phyloP scores from a whole-genome alignment of 2,113 vertebrate species.

The Geococcyx californianus region DNA sequence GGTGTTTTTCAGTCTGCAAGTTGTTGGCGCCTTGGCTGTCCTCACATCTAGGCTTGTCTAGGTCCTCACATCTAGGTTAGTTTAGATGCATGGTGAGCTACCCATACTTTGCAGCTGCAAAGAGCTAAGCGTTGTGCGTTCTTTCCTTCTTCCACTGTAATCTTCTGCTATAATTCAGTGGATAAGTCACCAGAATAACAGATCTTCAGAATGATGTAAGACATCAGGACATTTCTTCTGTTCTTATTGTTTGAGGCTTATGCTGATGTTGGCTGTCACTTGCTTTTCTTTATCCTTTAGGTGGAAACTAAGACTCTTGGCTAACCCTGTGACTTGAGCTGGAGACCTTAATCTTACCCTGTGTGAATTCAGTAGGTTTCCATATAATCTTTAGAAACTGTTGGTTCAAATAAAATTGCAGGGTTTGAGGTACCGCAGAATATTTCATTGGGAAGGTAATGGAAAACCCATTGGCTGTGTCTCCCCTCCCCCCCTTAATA shows the following conservation, averaged over 20 bases:
- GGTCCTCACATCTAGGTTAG: neutral
- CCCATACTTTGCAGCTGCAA: neutral
- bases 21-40: neutral
- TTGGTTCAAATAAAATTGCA: neutral
- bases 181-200: neutral
- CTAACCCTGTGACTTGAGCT: neutral
- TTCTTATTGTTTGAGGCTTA: neutral
- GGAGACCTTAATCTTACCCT: neutral
- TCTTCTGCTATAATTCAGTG: neutral
- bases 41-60: neutral
- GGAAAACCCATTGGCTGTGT: neutral
- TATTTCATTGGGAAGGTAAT: neutral
- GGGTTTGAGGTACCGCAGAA: neutral
- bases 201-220: neutral
- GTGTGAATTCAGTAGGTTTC: neutral
- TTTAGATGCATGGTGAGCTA: neutral
- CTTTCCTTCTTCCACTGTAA: neutral
- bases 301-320: neutral
- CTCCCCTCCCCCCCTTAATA: too few relatives aligned
- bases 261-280: neutral
- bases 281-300: neutral
- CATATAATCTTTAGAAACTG: neutral
- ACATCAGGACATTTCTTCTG: neutral
- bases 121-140: neutral
- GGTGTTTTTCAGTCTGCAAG: neutral